These are phyloP conservation scores for Neomonachus schauinslandi DNA, from an alignment of 2,113 vertebrate species.

Conservation along the genomic window DNA sequence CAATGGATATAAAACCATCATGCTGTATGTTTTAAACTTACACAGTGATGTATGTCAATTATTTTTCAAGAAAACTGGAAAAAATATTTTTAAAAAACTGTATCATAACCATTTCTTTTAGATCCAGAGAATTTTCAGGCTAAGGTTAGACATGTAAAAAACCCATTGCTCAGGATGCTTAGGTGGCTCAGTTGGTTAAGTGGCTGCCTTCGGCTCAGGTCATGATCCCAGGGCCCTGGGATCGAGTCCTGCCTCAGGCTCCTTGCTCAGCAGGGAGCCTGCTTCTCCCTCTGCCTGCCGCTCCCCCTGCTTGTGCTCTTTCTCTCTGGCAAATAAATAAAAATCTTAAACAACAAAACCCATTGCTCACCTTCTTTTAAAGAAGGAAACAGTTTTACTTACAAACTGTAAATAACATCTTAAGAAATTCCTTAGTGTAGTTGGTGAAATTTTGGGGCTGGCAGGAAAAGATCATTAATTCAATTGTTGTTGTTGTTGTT, in stretches of 20 bases:
- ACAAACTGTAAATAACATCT: neutral
- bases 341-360: neutral
- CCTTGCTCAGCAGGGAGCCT: too few relatives aligned
- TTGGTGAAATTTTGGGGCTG: conserved; percentile 8
- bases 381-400: neutral
- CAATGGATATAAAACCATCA: neutral
- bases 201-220: too few relatives aligned
- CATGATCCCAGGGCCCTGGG: too few relatives aligned
- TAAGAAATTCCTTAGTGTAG: neutral
- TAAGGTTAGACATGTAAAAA: neutral
- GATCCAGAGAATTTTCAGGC: neutral
- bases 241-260: too few relatives aligned
- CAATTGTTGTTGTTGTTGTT: neutral
- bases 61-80: neutral
- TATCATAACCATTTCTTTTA: neutral
- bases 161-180: neutral
- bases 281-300: too few relatives aligned
- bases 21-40: neutral
- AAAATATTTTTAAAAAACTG: conserved; percentile 20
- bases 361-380: neutral
- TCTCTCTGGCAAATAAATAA: too few relatives aligned
- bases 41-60: neutral
- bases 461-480: neutral
- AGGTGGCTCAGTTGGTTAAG: too few relatives aligned
- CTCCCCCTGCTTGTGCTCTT: neutral